Evolutionary conservation across 2,797 vertebrate genomes (phyloP), one percentile per base, ranked within the genome.

Genomic region (Malacoraja senta): DNA sequence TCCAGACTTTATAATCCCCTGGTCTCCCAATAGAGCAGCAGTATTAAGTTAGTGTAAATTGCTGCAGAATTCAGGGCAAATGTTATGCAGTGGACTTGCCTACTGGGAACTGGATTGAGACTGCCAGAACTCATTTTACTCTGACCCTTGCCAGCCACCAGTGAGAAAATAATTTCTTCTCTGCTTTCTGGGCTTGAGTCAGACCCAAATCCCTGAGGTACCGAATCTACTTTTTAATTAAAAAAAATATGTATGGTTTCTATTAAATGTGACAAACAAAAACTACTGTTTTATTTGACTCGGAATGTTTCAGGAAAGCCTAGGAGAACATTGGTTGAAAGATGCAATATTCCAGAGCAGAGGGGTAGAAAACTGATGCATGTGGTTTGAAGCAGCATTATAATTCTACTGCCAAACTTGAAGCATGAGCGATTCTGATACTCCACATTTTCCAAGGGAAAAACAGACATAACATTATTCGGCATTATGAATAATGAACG

Each of bases 61-160:
- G 90, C 90, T 92, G 71, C 63, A 92, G 90, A 92, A 92, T 92
- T 92, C 90, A 92, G 90, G 90, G 90, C 90, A 92, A 92, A 92
- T 92, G 72, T 92, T 76, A 92, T 92, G 90, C 90, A 92, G 90
- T 76, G 72, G 90, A 58, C 90, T 58, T 76, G 90, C 26, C 90
- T 38, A 53, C 71, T 76, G 90, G 90, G 90, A 92, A 92, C 68
- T 92, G 90, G 90, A 92, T 74, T 12, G 90, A 92, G 90, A 92
- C 90, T 92, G 90, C 90, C 90, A 92, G 90, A 92, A 92, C 68
- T 92, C 68, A 92, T 92, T 92, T 92, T 76, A 74, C 71, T 92
- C 44, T 92, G 90, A 92, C 72, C 90, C 90, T 76, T 92, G 90
- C 72, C 90, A 92, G 90, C 71, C 90, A 92, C 90, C 44, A 92